Evolutionary conservation across 2,113 vertebrate genomes (phyloP).

Genomic region (Callipepla californica): DNA sequence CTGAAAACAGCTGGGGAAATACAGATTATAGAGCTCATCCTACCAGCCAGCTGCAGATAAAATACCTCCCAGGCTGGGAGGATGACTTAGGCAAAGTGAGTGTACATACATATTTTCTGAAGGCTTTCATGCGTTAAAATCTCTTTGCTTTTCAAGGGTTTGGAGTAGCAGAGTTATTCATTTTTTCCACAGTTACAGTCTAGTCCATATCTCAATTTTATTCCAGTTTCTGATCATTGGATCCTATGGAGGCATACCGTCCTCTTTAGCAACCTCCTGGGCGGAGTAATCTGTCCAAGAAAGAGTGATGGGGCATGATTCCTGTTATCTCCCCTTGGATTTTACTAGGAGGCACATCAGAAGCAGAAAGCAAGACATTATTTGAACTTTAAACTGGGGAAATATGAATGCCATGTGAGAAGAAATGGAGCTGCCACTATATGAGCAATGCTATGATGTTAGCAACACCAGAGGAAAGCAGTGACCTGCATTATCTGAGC

Average conservation of each 20-base stretch:
- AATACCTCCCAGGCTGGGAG: neutral
- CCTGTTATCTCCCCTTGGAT: neutral
- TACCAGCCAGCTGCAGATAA: neutral
- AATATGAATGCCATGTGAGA: neutral
- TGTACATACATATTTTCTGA: no score
- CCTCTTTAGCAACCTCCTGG: neutral
- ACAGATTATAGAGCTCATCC: neutral
- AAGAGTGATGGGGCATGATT: neutral
- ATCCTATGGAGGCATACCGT: neutral
- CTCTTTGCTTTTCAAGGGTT: neutral
- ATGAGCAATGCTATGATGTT: neutral
- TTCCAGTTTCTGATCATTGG: neutral
- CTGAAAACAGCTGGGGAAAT: neutral
- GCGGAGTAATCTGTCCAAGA: neutral
- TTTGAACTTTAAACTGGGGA: neutral
- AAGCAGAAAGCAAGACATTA: neutral
- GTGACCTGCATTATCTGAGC: neutral
- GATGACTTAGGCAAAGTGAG: neutral
- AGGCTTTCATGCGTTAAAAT: constrained; percentile 61
- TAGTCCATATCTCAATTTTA: constrained; percentile 23
- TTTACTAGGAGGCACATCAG: neutral
- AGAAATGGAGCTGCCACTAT: neutral
- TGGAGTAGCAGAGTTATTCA: constrained; percentile 49
- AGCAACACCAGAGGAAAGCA: neutral
- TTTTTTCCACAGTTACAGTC: constrained; percentile 1